Conservation (phyloP, 2,888 invertebrate genomes). For the Watsonalla cultraria region DNA sequence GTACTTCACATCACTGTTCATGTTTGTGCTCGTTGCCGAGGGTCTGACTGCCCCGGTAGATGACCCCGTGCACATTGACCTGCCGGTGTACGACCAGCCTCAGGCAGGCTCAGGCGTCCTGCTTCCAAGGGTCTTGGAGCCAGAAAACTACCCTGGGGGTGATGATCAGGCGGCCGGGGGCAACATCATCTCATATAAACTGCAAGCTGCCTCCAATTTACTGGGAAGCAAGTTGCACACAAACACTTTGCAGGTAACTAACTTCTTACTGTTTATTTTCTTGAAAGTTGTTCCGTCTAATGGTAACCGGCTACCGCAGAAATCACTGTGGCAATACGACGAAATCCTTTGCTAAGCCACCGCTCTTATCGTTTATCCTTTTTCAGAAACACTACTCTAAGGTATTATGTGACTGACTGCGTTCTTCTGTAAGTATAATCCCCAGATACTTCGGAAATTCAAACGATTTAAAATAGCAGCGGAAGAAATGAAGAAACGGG, state of each 20-base stretch:
- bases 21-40: constrained; percentile 25
- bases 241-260: constrained; percentile 19
- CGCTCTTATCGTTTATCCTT: too few species aligned
- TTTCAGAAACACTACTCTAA: too few species aligned
- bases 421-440: too few species aligned
- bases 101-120: constrained; percentile 24
- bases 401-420: too few species aligned
- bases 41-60: constrained; percentile 51
- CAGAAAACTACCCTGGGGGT: constrained; percentile 47
- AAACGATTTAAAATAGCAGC: too few species aligned
- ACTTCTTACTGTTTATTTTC: constrained; percentile 4
- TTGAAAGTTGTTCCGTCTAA: too few species aligned
- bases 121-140: constrained; percentile 29
- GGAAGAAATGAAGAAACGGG: too few species aligned
- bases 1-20: constrained; percentile 20
- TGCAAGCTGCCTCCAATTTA: constrained; percentile 33
- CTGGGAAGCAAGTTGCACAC: constrained; percentile 29
- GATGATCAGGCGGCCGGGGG: constrained; percentile 29
- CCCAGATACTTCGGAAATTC: too few species aligned
- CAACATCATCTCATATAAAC: constrained; percentile 38
- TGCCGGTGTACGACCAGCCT: constrained; percentile 61
- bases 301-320: too few species aligned
- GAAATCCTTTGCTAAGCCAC: too few species aligned
- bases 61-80: constrained; percentile 55
- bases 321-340: too few species aligned